Evolutionary conservation across 2,888 invertebrate genomes (phyloP).

Genomic region (Hymenopus coronatus): DNA sequence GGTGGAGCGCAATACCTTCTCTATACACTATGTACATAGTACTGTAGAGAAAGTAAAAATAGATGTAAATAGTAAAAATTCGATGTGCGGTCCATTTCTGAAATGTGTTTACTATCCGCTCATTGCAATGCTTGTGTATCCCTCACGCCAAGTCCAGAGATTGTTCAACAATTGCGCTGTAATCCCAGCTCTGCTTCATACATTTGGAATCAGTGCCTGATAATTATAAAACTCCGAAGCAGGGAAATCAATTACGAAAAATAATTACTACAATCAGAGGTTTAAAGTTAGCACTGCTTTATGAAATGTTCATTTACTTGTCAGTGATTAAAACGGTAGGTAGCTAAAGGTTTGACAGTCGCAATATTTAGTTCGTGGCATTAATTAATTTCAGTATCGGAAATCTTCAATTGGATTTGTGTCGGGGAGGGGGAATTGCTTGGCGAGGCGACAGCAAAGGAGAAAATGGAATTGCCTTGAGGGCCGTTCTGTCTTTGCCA

Average conservation of each 20-base stretch:
- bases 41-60: too few relatives aligned
- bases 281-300: neutral
- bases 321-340: neutral
- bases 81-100: too few relatives aligned
- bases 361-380: neutral
- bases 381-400: neutral
- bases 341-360: neutral
- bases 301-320: neutral
- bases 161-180: neutral
- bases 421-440: neutral
- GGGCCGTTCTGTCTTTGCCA: neutral
- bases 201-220: neutral
- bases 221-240: neutral
- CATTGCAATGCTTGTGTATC: neutral
- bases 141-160: neutral
- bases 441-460: neutral
- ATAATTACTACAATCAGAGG: neutral
- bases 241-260: neutral
- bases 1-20: too few relatives aligned
- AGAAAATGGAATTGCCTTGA: neutral
- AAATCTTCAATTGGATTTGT: neutral
- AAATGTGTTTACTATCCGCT: too few relatives aligned
- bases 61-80: too few relatives aligned
- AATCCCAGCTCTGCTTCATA: neutral
- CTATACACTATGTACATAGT: too few relatives aligned